phyloP scores from a whole-genome alignment of 2,113 vertebrate species.

The Pelecanoides urinatrix region DNA sequence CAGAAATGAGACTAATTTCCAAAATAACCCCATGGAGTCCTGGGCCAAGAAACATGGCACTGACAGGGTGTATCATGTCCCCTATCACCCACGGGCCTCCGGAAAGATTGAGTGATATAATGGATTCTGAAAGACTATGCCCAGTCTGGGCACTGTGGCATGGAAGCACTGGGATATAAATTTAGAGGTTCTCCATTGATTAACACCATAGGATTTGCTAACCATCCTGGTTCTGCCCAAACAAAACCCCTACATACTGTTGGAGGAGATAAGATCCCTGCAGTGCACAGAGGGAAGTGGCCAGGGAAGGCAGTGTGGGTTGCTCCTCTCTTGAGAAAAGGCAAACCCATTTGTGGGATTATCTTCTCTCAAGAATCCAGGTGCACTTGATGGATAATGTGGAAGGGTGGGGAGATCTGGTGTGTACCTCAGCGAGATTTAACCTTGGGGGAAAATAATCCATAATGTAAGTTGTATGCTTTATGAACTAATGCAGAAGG shows the following conservation, averaged over 20 bases:
- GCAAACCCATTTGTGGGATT: not conserved
- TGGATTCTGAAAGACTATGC: not conserved
- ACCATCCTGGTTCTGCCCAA: not conserved
- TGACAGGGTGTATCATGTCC: no score
- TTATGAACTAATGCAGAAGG: not conserved
- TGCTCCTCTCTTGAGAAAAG: not conserved
- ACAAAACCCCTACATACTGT: not conserved
- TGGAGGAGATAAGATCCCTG: not conserved
- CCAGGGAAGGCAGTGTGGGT: not conserved
- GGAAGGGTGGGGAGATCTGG: not conserved
- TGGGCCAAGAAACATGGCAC: not conserved
- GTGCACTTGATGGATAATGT: not conserved
- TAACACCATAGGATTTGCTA: not conserved
- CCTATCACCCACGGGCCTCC: not conserved
- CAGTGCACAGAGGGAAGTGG: not conserved
- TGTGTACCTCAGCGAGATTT: not conserved
- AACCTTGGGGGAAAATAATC: not conserved
- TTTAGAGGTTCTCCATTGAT: not conserved
- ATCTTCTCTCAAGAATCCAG: not conserved
- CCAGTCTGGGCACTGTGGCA: not conserved
- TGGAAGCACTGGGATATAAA: not conserved
- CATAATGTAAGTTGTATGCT: not conserved
- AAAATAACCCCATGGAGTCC: not conserved
- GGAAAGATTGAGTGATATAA: not conserved
- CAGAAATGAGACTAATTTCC: not conserved